phyloP scores from a whole-genome alignment of 2,888 invertebrate genomes.

The Camptogramma bilineatum region DNA sequence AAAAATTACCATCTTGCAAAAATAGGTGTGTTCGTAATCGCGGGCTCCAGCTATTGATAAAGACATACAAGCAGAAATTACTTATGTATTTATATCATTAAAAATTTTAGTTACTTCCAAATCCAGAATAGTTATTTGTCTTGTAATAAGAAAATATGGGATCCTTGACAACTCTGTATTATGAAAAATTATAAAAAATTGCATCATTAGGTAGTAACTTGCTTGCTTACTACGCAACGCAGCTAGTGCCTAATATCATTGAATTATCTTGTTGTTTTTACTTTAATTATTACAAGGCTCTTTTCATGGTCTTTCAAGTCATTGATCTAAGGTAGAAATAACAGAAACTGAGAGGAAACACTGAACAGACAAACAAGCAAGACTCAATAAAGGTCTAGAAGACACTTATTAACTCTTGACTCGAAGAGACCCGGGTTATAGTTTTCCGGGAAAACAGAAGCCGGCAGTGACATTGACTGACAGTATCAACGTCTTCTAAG shows the following conservation, averaged over 20 bases:
- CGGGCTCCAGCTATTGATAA: no score
- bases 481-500: background rate
- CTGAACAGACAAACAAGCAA: background rate
- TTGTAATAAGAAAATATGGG: background rate
- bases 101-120: no score
- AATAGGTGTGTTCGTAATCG: no score
- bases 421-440: no score
- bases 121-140: no score
- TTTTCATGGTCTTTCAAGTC: background rate
- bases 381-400: no score
- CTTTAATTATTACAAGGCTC: background rate
- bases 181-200: background rate
- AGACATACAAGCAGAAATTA: no score
- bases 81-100: no score
- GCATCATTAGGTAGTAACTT: background rate
- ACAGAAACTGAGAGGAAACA: background rate
- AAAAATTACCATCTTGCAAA: no score
- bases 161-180: background rate
- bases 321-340: background rate
- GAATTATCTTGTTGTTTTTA: background rate
- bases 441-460: no score
- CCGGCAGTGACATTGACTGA: no score
- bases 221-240: background rate
- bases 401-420: no score
- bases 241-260: background rate